Percentiles rank a stretch among this genome's conserved stretches.
Conservation (phyloP, 2,797 vertebrate genomes). For the Lophotriccus pileatus region DNA sequence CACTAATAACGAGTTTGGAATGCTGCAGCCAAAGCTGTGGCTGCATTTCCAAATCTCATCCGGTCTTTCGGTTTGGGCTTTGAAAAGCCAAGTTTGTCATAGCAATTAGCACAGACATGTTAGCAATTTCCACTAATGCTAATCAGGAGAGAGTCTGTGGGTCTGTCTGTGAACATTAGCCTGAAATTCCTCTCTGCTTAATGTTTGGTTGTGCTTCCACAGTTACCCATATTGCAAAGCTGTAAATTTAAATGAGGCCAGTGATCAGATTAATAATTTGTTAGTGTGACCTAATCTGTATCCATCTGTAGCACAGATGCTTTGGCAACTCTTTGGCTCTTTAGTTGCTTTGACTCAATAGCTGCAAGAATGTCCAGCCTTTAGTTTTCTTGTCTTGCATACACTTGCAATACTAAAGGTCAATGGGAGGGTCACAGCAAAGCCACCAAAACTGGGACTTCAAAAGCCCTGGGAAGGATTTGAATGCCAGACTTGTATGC, state of each 20-base stretch:
- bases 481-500: neutral
- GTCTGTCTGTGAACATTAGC: neutral
- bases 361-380: neutral
- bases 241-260: neutral
- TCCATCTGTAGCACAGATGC: constrained; percentile 11
- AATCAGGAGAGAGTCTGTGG: neutral
- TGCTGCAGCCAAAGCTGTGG: neutral
- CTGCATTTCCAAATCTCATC: neutral
- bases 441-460: neutral
- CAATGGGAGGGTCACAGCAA: neutral
- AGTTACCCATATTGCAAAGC: neutral
- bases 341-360: neutral
- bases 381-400: neutral
- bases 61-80: neutral
- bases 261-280: neutral
- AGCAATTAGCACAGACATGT: neutral
- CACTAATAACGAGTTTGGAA: constrained; percentile 7
- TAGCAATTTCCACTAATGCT: neutral
- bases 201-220: constrained; percentile 16
- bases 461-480: neutral
- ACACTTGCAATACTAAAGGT: neutral
- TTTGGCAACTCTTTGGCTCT: neutral
- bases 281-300: neutral
- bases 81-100: neutral
- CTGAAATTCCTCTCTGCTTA: neutral